Evolutionary conservation across 2,888 invertebrate genomes (phyloP).

Genomic region (Tinea pellionella): DNA sequence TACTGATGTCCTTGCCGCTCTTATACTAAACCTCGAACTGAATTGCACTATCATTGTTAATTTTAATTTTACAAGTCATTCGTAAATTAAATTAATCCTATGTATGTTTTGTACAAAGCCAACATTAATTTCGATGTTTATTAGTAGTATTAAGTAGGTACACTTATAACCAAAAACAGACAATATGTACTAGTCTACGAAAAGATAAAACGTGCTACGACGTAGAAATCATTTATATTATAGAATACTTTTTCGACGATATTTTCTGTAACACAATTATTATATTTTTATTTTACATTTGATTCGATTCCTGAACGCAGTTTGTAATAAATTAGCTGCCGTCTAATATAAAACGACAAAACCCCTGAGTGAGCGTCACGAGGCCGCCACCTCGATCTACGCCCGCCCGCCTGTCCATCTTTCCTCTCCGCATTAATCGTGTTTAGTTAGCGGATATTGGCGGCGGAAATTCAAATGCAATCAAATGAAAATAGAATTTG

Average conservation of each 20-base stretch:
- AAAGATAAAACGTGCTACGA: no score
- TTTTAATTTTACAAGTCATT: not conserved
- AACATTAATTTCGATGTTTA: no score
- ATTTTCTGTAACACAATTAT: not conserved
- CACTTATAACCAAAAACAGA: not conserved
- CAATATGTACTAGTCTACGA: not conserved
- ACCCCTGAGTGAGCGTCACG: slow-evolving; percentile 34
- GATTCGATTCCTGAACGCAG: slow-evolving; percentile 28
- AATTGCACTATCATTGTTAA: not conserved
- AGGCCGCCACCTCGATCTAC: slow-evolving; percentile 29
- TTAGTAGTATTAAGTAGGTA: not conserved
- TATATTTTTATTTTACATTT: not conserved
- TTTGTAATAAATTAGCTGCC: slow-evolving; percentile 66
- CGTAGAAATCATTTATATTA: no score
- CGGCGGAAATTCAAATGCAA: slow-evolving; percentile 70
- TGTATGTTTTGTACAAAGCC: not conserved
- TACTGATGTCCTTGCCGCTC: slow-evolving; percentile 26
- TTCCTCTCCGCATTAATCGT: slow-evolving; percentile 66
- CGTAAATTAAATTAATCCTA: not conserved
- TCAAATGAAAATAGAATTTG: slow-evolving; percentile 69
- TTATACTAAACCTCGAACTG: slow-evolving; percentile 21
- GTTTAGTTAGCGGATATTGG: slow-evolving; percentile 71
- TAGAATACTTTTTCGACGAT: no score
- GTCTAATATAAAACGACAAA: slow-evolving; percentile 69
- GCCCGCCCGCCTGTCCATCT: slow-evolving; percentile 57